phyloP scores from a whole-genome alignment of 2,797 vertebrate genomes.

The Labeo calbasu region DNA sequence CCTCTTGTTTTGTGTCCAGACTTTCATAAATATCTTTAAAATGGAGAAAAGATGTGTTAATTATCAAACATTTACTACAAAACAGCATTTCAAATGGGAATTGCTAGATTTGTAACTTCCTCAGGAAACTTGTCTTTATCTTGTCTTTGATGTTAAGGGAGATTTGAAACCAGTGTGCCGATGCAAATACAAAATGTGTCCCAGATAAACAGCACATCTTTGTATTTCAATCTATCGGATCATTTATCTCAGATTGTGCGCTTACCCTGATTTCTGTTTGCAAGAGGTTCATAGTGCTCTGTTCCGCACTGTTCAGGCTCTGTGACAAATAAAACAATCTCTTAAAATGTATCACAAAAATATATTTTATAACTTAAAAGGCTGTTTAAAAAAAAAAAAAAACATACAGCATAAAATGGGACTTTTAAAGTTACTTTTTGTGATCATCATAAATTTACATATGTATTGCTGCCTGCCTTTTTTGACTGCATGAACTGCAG shows the following conservation, averaged over 20 bases:
- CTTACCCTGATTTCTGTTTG: neutral
- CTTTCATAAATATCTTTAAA: conserved; percentile 2
- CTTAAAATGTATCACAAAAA: neutral
- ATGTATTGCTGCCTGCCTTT: conserved; percentile 4
- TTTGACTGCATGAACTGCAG: neutral
- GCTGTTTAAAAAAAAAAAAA: too few species aligned
- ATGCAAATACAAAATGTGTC: neutral
- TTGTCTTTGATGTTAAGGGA: neutral
- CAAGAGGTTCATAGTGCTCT: neutral
- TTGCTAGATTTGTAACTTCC: neutral
- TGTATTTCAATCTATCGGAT: neutral
- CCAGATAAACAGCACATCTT: neutral
- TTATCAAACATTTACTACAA: neutral
- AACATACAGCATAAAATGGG: neutral
- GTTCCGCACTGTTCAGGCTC: neutral
- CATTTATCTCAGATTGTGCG: neutral
- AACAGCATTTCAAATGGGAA: neutral
- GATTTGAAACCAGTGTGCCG: neutral
- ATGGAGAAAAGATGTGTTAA: neutral
- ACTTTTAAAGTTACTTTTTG: neutral
- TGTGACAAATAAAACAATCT: neutral
- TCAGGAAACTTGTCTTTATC: neutral
- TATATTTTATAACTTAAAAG: neutral
- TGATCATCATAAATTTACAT: neutral
- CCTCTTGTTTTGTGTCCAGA: neutral